Evolutionary conservation across 2,888 invertebrate species (phyloP), one percentile per base, ranked within the genome.

Genomic region (Amphiduros pacificus): DNA sequence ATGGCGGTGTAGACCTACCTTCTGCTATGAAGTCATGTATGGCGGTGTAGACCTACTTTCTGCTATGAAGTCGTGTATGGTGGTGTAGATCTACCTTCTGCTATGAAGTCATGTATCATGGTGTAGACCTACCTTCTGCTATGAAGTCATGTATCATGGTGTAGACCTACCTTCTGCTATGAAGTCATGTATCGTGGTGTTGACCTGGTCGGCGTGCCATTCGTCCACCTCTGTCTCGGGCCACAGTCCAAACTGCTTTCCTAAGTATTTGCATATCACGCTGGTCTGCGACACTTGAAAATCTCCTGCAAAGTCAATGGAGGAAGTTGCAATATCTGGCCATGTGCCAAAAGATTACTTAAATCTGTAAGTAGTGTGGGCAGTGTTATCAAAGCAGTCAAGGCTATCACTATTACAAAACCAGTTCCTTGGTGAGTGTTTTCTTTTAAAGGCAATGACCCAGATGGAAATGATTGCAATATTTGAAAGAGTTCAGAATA

Each of bases 11-110:
- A 74, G 44, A 77, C 20, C 60, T 74, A 73, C 32, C n/a, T n/a
- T n/a, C n/a, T n/a, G n/a, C n/a, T n/a, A n/a, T n/a, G n/a, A n/a
- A n/a, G n/a, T n/a, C n/a, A n/a, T n/a, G n/a, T n/a, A n/a, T n/a
- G n/a, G n/a, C n/a, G n/a, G n/a, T n/a, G n/a, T n/a, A 49, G 11
- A 55, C 60, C 11, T 56, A 75, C 76, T 76, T 69, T 77, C 75
- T 6, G 69, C 74, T 9, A 76, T 68, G 61, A 68, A 77, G 64
- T 77, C 76, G 59, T 75, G 74, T 6, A 76, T 68, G 40, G 71
- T 71, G 6, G 64, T 55, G 55, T 69, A 74, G 44, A 77, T 20
- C 60, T 74, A 73, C 32, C n/a, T n/a, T n/a, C n/a, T n/a, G n/a
- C n/a, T n/a, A n/a, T n/a, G n/a, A n/a, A n/a, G n/a, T n/a, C n/a